phyloP scores from a whole-genome alignment of 2,113 vertebrate species.

The Phyllopteryx taeniolatus region DNA sequence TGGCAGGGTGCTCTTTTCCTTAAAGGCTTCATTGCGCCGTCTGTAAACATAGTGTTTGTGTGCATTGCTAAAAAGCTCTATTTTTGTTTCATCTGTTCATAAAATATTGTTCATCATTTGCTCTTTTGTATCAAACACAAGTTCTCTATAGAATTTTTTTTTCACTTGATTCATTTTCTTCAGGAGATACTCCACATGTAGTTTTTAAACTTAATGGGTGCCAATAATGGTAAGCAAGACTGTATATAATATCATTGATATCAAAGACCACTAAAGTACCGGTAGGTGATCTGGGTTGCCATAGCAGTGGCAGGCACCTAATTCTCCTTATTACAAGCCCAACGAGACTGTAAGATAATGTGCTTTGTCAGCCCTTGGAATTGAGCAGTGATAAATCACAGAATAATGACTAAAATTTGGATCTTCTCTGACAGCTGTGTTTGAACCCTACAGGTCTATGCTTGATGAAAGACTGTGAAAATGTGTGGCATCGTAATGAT shows the following conservation, averaged over 20 bases:
- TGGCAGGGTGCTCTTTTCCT: too few species aligned
- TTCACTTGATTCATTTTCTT: too few species aligned
- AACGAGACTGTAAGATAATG: neutral
- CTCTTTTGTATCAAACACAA: too few species aligned
- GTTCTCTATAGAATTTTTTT: too few species aligned
- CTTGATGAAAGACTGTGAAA: neutral
- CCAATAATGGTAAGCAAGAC: too few species aligned
- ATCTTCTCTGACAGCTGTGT: neutral
- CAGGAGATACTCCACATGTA: too few species aligned
- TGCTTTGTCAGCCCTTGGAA: neutral
- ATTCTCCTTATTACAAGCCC: neutral
- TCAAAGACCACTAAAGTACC: neutral
- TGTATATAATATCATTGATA: neutral
- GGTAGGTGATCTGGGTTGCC: neutral
- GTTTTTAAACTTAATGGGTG: too few species aligned
- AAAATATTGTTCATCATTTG: too few species aligned
- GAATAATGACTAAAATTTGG: slow-evolving; percentile 1
- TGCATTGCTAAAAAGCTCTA: too few species aligned
- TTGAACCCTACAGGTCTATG: neutral
- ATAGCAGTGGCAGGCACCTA: neutral
- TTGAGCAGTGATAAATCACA: neutral
- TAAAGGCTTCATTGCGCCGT: too few species aligned
- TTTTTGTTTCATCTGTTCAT: too few species aligned
- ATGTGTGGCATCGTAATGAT: neutral
- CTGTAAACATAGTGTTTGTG: too few species aligned